A percentile compares a stretch with the other conserved stretches of the same genome.
Conservation (phyloP, 2,888 invertebrate species). For the Rhopalosiphum nymphaeae region DNA sequence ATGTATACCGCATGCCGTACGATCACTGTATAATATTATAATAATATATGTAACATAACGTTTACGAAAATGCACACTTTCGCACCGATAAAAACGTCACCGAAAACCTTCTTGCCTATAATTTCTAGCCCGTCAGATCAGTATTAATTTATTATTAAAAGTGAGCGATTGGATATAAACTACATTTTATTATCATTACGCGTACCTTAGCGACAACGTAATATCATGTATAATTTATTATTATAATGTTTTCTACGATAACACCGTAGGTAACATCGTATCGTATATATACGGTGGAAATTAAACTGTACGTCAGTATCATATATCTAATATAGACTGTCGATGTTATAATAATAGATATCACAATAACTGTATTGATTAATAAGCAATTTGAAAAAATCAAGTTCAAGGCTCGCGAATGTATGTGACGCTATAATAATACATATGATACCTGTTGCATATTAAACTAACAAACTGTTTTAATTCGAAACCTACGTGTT, state of each 20-base stretch:
- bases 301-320: no score
- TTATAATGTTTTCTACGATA: no score
- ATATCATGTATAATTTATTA: neutral
- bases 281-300: no score
- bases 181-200: neutral
- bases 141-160: neutral
- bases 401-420: neutral
- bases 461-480: neutral
- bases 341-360: neutral
- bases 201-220: neutral
- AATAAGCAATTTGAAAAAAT: neutral
- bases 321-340: neutral
- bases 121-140: neutral
- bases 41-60: neutral
- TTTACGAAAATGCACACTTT: neutral
- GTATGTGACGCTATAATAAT: neutral
- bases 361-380: neutral
- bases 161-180: neutral
- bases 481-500: neutral
- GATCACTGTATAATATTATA: neutral
- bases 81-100: neutral
- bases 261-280: no score
- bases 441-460: neutral
- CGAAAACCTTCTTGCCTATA: neutral
- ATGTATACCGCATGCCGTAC: neutral